Evolutionary conservation across 2,888 invertebrate species (phyloP).

Genomic region (Julus scanicus): DNA sequence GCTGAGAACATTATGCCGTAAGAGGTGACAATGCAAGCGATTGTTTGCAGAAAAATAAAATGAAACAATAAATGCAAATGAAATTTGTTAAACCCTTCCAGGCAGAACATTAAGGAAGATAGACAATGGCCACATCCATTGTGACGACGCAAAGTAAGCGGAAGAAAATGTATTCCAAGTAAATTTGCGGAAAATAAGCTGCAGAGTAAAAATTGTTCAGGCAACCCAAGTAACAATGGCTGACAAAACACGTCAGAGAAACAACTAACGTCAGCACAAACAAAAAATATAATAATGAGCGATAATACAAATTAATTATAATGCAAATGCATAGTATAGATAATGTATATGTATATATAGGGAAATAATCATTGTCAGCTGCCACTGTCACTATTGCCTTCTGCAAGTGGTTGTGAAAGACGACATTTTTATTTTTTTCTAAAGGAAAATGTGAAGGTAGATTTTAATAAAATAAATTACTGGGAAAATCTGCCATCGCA

Average conservation of each 20-base stretch:
- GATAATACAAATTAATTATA: neutral
- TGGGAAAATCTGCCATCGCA: too few relatives aligned
- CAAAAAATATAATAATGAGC: neutral
- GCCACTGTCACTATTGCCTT: too few relatives aligned
- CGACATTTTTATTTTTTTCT: too few relatives aligned
- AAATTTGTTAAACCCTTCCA: slow-evolving; percentile 29
- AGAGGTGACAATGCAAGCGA: slow-evolving; percentile 25
- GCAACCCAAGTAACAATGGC: neutral
- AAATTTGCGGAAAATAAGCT: slow-evolving; percentile 9
- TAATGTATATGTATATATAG: too few relatives aligned
- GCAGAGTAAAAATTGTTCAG: neutral
- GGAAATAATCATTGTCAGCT: too few relatives aligned
- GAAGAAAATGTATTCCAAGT: neutral
- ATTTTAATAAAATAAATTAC: too few relatives aligned
- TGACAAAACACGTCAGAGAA: neutral
- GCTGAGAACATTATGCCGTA: slow-evolving; percentile 12
- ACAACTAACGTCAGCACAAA: neutral
- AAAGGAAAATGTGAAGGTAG: too few relatives aligned
- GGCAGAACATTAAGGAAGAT: slow-evolving; percentile 27
- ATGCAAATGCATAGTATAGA: too few relatives aligned
- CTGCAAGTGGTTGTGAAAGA: too few relatives aligned
- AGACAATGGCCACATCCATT: slow-evolving; percentile 12
- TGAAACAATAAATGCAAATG: slow-evolving; percentile 31
- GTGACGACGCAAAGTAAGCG: neutral
- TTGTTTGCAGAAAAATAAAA: slow-evolving; percentile 30